Conservation (phyloP, 2,113 vertebrate species). For the Paratilapia polleni region DNA sequence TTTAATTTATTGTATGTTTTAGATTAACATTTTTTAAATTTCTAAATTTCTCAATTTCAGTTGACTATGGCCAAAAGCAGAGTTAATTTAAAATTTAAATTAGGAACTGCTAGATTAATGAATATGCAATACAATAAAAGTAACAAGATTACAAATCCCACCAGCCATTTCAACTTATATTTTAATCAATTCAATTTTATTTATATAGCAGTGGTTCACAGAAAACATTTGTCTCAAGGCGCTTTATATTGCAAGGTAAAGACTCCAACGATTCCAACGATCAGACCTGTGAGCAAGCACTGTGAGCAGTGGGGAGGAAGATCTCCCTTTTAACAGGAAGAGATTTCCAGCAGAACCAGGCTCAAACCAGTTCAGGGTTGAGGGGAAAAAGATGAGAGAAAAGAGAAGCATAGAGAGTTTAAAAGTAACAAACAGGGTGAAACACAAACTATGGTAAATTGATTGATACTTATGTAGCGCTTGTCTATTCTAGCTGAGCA, state of each 20-base stretch:
- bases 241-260: neutral
- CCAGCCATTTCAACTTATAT: neutral
- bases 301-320: neutral
- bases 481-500: neutral
- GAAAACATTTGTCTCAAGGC: neutral
- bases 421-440: neutral
- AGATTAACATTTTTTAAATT: too few relatives aligned
- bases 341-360: neutral
- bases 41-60: neutral
- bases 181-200: neutral
- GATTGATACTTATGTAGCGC: too few relatives aligned
- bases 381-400: neutral
- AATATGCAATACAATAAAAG: neutral
- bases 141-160: neutral
- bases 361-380: neutral
- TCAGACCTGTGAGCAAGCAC: neutral
- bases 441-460: rapidly evolving
- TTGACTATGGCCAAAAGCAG: neutral
- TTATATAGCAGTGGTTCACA: neutral
- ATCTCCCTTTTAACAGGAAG: neutral
- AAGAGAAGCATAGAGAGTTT: neutral
- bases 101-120: neutral
- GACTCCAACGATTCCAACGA: neutral
- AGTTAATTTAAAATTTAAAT: neutral
- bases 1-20: too few relatives aligned